Base-by-base conservation (phyloP, 2,797 vertebrate genomes). In the Peromyscus aztecus region DNA sequence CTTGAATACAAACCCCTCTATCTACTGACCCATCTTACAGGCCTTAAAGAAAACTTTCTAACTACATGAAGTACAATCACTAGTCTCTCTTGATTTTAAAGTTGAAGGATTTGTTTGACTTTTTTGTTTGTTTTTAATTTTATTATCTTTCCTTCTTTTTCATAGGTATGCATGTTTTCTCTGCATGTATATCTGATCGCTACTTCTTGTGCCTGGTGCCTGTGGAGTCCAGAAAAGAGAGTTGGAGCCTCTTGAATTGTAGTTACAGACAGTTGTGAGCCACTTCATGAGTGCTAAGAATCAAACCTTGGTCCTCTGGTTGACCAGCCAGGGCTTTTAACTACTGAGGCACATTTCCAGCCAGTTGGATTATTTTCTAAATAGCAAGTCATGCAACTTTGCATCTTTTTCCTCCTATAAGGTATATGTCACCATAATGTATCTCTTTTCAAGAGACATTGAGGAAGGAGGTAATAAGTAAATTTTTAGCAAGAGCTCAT, bases 381-480 rank as follows among this genome's bases (percentile, higher is more conserved):
- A 77, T 69, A 88, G 59, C 96, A 81, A 88, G 57, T 57, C 19
- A 29, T 46, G 88, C 65, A 94, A 84, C 16, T 91, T 81, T 46
- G n/a, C 27, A 93, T 77, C 69, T 86, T 55, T 34, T 81, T 34
- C 29, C 29, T 86, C 17, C 55, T 78, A 12, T 23, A 82, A 85
- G 46, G 9, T 75, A 1, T 37, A 77, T 57, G 90, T 93, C 49
- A 87, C 7, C 23, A n/a, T 90, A 88, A 87, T 1, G 16, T 91
- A n/a, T 80, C 55, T 89, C 12, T 61, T 86, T 81, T 76, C 37
- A 80, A 71, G 24, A 94, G 27, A 75, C 71, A 90, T 73, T 85
- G 91, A 89, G 81, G 40, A 92, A 83, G n/a, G 80, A 90, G 75
- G 59, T 82, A 95, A 43, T 71, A 91, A 78, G 40, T 71, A 34